Percentiles rank a stretch among this genome's conserved stretches.
These are phyloP conservation scores for Phoenoteleia sp. DNA, from an alignment of 2,888 invertebrate genomes.

Conservation along the genomic window DNA sequence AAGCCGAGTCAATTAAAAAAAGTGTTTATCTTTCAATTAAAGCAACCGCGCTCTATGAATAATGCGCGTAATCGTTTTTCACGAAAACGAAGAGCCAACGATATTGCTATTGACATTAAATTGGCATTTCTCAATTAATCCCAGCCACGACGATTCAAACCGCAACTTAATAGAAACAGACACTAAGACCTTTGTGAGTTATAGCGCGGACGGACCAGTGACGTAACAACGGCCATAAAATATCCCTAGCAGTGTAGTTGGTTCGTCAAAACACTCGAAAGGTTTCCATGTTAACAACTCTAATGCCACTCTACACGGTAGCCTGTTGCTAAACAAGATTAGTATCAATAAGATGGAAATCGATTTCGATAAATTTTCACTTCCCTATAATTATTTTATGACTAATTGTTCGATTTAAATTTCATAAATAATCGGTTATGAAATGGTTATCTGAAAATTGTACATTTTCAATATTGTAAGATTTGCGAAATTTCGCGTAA, in stretches of 20 bases:
- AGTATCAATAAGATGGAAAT: too few species aligned
- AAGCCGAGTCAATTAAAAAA: background rate
- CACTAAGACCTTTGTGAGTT: conserved; percentile 80
- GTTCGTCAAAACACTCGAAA: conserved; percentile 73
- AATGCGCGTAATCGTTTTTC: background rate
- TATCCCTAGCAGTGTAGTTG: conserved; percentile 74
- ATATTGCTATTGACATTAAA: conserved; percentile 62
- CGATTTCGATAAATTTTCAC: conserved; percentile 12
- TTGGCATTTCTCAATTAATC: conserved; percentile 71
- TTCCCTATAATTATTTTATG: too few species aligned
- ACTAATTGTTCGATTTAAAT: too few species aligned
- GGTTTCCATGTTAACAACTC: conserved; percentile 74
- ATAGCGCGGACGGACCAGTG: conserved; percentile 79
- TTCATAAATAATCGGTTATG: too few species aligned
- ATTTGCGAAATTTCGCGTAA: too few species aligned
- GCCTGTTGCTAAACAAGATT: conserved; percentile 64
- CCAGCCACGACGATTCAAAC: conserved; percentile 66
- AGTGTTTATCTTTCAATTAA: too few species aligned
- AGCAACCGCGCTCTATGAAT: too few species aligned
- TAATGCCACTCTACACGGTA: conserved; percentile 71
- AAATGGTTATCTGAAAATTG: too few species aligned
- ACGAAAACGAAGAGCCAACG: background rate
- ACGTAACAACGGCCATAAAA: conserved; percentile 80
- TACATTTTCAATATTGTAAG: too few species aligned
- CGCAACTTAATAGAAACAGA: conserved; percentile 78